phyloP scores from a whole-genome alignment of 1,140 invertebrate genomes.

The Heliconius eleuchia region DNA sequence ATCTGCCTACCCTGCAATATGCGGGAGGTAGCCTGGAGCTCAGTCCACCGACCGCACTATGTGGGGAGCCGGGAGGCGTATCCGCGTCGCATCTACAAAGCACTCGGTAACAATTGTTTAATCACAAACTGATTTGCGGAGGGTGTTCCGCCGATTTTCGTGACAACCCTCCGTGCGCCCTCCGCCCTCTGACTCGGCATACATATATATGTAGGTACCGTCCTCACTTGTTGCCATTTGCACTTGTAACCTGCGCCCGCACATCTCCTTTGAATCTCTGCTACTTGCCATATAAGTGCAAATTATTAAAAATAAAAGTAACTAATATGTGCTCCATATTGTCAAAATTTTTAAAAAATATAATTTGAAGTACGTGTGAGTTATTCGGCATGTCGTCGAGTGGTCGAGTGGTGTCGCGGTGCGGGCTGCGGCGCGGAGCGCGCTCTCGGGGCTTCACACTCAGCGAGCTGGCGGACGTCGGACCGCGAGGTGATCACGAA shows the following conservation, averaged over 20 bases:
- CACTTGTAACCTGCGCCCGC: slow-evolving; percentile 24
- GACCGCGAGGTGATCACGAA: slow-evolving; percentile 17
- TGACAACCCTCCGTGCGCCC: slow-evolving; percentile 37
- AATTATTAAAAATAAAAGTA: too few relatives aligned
- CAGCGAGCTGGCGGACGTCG: slow-evolving; percentile 36
- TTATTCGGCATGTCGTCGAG: neutral
- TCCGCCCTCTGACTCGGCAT: slow-evolving; percentile 34
- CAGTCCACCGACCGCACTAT: slow-evolving; percentile 1
- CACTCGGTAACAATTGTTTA: slow-evolving; percentile 49
- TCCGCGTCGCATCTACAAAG: slow-evolving; percentile 12
- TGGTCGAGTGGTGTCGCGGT: slow-evolving; percentile 39
- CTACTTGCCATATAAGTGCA: neutral
- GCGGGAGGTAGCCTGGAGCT: neutral
- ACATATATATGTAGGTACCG: slow-evolving; percentile 44
- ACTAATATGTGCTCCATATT: too few relatives aligned
- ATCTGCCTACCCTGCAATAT: too few relatives aligned
- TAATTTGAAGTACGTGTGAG: neutral
- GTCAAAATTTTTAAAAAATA: neutral
- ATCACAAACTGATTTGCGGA: slow-evolving; percentile 46
- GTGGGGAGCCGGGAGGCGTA: slow-evolving; percentile 22
- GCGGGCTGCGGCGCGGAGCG: slow-evolving; percentile 40
- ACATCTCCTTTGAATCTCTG: slow-evolving; percentile 7
- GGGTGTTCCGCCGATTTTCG: slow-evolving; percentile 51
- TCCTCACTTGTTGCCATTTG: slow-evolving; percentile 31
- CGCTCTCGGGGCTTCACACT: slow-evolving; percentile 35